These are phyloP conservation scores for Andrena haemorrhoa DNA, from an alignment of 2,888 invertebrate genomes.

Conservation along the genomic window DNA sequence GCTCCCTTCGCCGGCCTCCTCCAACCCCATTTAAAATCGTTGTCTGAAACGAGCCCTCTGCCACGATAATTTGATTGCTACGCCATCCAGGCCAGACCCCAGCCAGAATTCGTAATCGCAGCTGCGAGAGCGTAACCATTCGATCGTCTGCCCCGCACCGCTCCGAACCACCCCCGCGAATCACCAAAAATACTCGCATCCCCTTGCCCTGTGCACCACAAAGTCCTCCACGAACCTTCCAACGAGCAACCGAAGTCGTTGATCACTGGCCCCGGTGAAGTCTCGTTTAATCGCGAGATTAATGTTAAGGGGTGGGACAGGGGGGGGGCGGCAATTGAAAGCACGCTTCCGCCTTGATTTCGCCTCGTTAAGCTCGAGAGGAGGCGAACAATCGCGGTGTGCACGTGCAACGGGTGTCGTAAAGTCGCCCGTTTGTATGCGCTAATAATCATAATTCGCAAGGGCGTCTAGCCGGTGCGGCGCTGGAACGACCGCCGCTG, in stretches of 20 bases:
- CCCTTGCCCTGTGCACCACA: not conserved
- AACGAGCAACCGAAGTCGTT: too few relatives aligned
- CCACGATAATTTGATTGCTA: conserved; percentile 68
- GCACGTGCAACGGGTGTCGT: conserved; percentile 16
- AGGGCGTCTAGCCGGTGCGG: conserved; percentile 56
- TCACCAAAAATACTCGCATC: conserved; percentile 1
- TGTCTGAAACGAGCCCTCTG: conserved; percentile 68
- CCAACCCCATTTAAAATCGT: conserved; percentile 65
- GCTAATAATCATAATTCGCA: conserved; percentile 68
- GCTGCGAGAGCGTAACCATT: conserved; percentile 34
- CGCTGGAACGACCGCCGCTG: conserved; percentile 45
- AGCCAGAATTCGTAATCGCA: conserved; percentile 58
- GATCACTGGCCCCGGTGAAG: too few relatives aligned
- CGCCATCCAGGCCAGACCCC: conserved; percentile 56
- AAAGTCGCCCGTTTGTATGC: conserved; percentile 45
- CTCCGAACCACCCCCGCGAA: not conserved
- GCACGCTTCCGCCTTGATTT: too few relatives aligned
- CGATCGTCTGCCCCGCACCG: conserved; percentile 3
- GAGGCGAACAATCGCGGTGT: not conserved
- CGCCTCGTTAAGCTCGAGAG: not conserved
- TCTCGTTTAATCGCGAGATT: too few relatives aligned
- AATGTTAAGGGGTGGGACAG: too few relatives aligned
- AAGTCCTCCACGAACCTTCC: too few relatives aligned
- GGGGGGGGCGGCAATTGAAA: too few relatives aligned
- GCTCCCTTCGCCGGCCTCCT: conserved; percentile 55